Percentiles rank a stretch among this genome's conserved stretches.
These are phyloP conservation scores for Scotopteryx bipunctaria DNA, from an alignment of 2,888 invertebrate genomes.

Conservation along the genomic window DNA sequence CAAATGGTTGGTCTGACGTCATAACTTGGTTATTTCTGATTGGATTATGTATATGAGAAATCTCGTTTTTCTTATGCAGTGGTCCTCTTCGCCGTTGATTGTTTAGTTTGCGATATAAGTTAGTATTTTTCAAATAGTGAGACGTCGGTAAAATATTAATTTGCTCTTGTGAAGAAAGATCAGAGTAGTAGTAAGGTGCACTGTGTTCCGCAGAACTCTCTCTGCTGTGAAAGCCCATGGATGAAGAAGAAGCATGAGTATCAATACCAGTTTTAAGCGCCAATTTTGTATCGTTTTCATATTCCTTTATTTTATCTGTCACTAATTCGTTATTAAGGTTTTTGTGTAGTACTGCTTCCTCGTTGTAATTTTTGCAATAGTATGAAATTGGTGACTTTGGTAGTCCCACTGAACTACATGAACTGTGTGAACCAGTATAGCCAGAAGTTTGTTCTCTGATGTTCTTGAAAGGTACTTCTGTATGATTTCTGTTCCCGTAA, in stretches of 20 bases:
- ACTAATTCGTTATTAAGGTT: constrained; percentile 70
- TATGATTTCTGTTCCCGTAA: constrained; percentile 42
- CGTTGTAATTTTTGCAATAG: constrained; percentile 73
- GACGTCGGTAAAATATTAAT: constrained; percentile 73
- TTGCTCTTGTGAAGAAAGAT: constrained; percentile 84
- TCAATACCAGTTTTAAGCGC: constrained; percentile 58
- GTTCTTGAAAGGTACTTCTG: constrained; percentile 48
- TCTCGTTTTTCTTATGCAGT: constrained; percentile 85
- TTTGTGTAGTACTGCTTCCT: constrained; percentile 66
- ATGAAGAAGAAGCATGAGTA: constrained; percentile 62
- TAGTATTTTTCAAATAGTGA: constrained; percentile 77
- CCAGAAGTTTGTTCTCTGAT: constrained; percentile 57
- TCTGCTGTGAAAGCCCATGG: constrained; percentile 83
- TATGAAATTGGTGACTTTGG: constrained; percentile 74
- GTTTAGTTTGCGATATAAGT: constrained; percentile 84
- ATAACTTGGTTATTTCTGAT: constrained; percentile 77
- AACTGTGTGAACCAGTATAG: constrained; percentile 67
- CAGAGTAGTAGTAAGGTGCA: constrained; percentile 94
- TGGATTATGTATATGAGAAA: constrained; percentile 89
- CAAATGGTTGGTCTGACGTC: constrained; percentile 67
- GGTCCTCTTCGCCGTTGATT: constrained; percentile 88
- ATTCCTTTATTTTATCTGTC: constrained; percentile 76
- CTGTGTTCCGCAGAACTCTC: constrained; percentile 86
- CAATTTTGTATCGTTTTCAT: constrained; percentile 67
- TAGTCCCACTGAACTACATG: constrained; percentile 63